phyloP scores from a whole-genome alignment of 2,797 vertebrate species.

The Takifugu rubripes region DNA sequence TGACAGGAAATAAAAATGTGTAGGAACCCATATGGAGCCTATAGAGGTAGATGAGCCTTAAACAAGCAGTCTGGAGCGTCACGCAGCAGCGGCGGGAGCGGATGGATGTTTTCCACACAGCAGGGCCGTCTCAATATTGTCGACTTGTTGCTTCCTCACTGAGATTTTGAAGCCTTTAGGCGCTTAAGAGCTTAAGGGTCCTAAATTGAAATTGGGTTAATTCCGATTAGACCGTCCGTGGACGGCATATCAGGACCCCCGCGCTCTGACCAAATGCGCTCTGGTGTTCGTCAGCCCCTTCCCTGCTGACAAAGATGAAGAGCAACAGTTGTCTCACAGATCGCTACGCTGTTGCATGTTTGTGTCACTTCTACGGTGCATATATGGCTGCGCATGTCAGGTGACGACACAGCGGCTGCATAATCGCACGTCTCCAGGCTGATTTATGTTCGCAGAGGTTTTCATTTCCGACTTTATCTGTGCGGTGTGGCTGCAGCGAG shows the following conservation, averaged over 20 bases:
- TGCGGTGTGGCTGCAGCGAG: constrained; percentile 26
- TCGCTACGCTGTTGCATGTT: constrained; percentile 33
- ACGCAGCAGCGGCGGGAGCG: constrained; percentile 11
- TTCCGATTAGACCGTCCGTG: constrained; percentile 62
- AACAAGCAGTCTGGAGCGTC: too few species aligned
- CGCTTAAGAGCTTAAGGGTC: constrained; percentile 67
- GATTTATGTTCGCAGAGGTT: constrained; percentile 52
- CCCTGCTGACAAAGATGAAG: background rate
- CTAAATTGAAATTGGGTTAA: constrained; percentile 67
- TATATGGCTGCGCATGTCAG: constrained; percentile 3
- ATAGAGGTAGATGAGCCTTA: too few species aligned
- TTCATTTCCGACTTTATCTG: constrained; percentile 63
- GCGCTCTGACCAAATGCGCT: background rate
- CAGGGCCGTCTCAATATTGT: constrained; percentile 43
- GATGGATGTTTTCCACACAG: constrained; percentile 31
- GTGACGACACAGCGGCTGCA: background rate
- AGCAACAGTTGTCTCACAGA: constrained; percentile 13
- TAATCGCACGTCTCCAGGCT: constrained; percentile 38
- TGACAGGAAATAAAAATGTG: constrained; percentile 24
- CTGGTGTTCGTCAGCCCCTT: background rate
- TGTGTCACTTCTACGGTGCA: constrained; percentile 21
- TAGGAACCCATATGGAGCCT: too few species aligned
- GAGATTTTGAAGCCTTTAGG: constrained; percentile 58
- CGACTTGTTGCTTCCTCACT: constrained; percentile 55
- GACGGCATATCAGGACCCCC: constrained; percentile 49